Conservation (phyloP, 2,113 vertebrate genomes). For the Megaceryle maxima region DNA sequence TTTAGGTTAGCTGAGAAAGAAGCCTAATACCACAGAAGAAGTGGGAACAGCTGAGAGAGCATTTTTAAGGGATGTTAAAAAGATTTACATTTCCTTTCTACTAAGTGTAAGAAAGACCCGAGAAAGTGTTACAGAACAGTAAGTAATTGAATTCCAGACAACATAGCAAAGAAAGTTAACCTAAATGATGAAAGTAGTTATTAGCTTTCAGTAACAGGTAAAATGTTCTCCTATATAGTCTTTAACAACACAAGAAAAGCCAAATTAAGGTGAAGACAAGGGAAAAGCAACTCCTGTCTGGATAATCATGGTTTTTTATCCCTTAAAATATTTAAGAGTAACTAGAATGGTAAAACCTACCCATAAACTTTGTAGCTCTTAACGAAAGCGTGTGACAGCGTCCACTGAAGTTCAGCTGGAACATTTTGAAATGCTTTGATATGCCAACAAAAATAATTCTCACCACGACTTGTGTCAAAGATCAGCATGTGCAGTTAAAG, state of each 20-base stretch:
- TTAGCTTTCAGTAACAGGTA: background rate
- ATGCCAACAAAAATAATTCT: conserved; percentile 56
- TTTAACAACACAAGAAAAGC: background rate
- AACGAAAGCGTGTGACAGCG: background rate
- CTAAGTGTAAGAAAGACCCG: background rate
- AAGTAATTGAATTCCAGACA: background rate
- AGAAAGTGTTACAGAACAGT: background rate
- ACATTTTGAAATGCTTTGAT: conserved; percentile 19
- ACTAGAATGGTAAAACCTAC: background rate
- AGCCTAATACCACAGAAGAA: background rate
- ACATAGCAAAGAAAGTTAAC: background rate
- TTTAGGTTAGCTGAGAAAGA: background rate
- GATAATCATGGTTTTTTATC: background rate
- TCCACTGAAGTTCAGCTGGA: conserved; percentile 14
- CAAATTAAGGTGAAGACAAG: background rate
- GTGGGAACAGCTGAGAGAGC: background rate
- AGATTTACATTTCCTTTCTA: background rate
- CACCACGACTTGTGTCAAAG: conserved; percentile 17
- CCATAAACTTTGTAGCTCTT: conserved; percentile 22
- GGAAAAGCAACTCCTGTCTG: background rate
- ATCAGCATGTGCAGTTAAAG: background rate
- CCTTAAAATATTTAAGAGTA: background rate
- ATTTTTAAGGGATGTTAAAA: background rate
- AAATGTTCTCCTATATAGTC: background rate
- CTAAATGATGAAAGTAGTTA: background rate